Percentiles rank a stretch among this genome's conserved stretches.
phyloP scores from a whole-genome alignment of 2,888 invertebrate species.

The Phymatocera aterrima region DNA sequence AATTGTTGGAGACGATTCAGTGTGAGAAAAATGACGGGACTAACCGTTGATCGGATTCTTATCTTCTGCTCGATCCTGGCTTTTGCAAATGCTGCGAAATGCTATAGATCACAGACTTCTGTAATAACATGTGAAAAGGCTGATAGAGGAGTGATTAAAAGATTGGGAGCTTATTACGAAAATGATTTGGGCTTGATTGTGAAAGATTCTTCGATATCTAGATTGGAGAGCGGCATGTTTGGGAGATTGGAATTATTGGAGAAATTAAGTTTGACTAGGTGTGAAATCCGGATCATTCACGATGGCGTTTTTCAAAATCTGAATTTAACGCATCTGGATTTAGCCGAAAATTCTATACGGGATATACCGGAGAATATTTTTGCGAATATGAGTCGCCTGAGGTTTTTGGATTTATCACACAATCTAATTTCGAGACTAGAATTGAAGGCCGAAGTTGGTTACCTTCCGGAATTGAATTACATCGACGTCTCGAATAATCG shows the following conservation, averaged over 20 bases:
- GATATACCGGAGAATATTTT: background rate
- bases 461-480: background rate
- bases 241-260: background rate
- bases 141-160: background rate
- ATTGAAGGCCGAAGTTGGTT: background rate
- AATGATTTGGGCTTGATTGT: background rate
- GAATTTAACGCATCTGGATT: conserved; percentile 8
- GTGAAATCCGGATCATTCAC: background rate
- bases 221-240: background rate
- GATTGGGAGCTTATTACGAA: background rate
- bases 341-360: background rate
- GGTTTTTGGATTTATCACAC: conserved; percentile 14
- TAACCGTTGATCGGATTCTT: background rate
- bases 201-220: background rate
- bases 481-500: background rate
- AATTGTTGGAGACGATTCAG: background rate
- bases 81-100: background rate
- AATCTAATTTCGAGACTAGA: background rate
- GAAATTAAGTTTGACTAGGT: background rate
- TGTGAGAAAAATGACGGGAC: background rate
- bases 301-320: background rate
- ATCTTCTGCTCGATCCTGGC: background rate
- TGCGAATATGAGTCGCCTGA: background rate
- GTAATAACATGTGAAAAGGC: background rate
- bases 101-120: background rate